Evolutionary conservation across 2,113 vertebrate species (phyloP).

Genomic region (Acrocephalus arundinaceus): DNA sequence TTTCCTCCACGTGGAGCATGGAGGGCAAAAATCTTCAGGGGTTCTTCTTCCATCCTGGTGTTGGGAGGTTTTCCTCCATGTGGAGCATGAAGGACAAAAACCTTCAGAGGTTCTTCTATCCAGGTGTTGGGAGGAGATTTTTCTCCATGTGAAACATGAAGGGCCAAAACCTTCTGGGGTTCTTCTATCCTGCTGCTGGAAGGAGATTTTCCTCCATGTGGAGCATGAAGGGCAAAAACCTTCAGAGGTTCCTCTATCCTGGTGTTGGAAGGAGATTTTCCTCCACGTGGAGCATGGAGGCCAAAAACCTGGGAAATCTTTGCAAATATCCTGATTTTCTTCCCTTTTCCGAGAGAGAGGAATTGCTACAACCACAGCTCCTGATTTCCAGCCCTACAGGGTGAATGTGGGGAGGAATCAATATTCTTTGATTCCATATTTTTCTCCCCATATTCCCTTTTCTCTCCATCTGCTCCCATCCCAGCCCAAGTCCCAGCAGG

Average conservation of each 20-base stretch:
- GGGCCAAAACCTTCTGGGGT: not conserved
- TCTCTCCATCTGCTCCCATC: not conserved
- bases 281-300: not conserved
- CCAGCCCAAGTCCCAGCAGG: not conserved
- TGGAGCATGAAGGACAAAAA: not conserved
- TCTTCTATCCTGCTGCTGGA: not conserved
- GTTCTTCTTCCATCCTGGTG: not conserved
- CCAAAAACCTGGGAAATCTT: not conserved
- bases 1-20: not conserved
- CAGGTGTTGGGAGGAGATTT: fast-evolving
- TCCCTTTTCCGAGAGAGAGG: not conserved
- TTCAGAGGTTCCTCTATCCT: not conserved
- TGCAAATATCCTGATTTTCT: not conserved
- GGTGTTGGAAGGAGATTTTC: not conserved
- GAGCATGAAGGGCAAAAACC: not conserved
- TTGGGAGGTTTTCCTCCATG: not conserved
- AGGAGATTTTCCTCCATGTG: fast-evolving
- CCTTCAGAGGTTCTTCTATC: not conserved
- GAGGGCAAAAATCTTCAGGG: not conserved
- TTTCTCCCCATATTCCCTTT: not conserved
- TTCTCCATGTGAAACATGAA: too few species aligned
- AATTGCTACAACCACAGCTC: not conserved
- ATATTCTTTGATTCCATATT: not conserved
- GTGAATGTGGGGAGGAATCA: not conserved
- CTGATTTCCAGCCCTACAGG: not conserved